Conservation (phyloP, 2,113 vertebrate species). For the Rutilus rutilus region DNA sequence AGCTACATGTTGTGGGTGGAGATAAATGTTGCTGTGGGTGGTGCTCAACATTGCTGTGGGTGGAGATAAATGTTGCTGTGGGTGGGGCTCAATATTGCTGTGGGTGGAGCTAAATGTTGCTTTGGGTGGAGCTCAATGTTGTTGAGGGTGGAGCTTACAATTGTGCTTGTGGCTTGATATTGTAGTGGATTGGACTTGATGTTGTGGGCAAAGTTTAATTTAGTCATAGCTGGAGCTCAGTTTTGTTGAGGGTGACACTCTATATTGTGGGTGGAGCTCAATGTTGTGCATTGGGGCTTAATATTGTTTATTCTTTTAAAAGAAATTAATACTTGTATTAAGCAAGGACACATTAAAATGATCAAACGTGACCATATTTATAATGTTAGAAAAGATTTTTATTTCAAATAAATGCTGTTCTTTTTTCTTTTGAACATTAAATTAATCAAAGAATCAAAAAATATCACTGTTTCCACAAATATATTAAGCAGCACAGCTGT, state of each 20-base stretch:
- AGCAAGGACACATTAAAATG: too few relatives aligned
- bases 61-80: neutral
- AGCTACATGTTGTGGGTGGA: neutral
- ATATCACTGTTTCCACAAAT: too few relatives aligned
- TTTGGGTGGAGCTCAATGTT: neutral
- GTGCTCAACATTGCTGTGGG: neutral
- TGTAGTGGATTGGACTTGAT: neutral
- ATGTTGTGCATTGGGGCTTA: neutral
- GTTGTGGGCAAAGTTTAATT: neutral
- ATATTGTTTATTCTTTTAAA: neutral
- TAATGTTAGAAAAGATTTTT: too few relatives aligned
- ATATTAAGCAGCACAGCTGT: too few relatives aligned
- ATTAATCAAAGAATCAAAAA: too few relatives aligned
- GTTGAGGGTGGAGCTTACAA: neutral
- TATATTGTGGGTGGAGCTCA: neutral
- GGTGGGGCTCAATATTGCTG: neutral
- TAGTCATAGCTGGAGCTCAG: neutral
- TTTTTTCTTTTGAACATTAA: too few relatives aligned
- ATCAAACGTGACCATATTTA: too few relatives aligned
- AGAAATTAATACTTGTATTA: too few relatives aligned
- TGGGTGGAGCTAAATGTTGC: neutral
- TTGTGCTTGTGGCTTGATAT: neutral
- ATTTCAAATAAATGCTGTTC: too few relatives aligned
- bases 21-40: neutral
- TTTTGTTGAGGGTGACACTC: neutral